Evolutionary conservation across 1,140 invertebrate genomes (phyloP).

Genomic region (Achroia grisella): DNA sequence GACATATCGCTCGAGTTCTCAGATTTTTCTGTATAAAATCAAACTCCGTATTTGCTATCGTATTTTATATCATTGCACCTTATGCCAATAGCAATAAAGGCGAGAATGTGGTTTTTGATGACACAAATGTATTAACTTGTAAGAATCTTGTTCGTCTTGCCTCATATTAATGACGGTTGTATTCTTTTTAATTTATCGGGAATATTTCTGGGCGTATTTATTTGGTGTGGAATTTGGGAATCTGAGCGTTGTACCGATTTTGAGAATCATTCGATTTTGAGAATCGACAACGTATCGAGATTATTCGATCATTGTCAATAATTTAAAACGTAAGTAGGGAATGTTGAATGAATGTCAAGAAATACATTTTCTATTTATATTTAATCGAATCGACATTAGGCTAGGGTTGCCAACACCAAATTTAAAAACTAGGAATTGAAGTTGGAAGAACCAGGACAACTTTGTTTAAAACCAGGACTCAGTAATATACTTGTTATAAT

Average conservation of each 20-base stretch:
- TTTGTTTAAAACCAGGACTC: too few species aligned
- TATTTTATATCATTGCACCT: not conserved
- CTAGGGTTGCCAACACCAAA: too few species aligned
- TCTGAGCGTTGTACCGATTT: slow-evolving; percentile 24
- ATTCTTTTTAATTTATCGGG: slow-evolving; percentile 45
- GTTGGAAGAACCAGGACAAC: too few species aligned
- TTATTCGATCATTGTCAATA: not conserved
- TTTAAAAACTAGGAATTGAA: too few species aligned
- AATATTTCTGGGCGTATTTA: too few species aligned
- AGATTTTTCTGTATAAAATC: slow-evolving; percentile 45
- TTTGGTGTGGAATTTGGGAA: slow-evolving; percentile 27
- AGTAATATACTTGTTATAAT: too few species aligned
- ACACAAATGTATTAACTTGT: slow-evolving; percentile 13
- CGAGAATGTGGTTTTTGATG: slow-evolving; percentile 9
- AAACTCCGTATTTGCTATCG: not conserved
- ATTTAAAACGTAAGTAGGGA: too few species aligned
- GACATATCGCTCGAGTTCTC: slow-evolving; percentile 48
- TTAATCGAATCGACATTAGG: too few species aligned
- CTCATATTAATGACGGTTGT: slow-evolving; percentile 52
- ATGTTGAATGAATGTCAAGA: too few species aligned
- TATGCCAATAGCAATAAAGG: slow-evolving; percentile 19
- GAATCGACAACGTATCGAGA: slow-evolving; percentile 13
- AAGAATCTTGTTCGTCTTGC: slow-evolving; percentile 20
- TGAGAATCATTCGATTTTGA: slow-evolving; percentile 24
- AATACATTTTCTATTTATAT: too few species aligned